Conservation (phyloP, 2,113 vertebrate species). For the Chamaetylas fuelleborni region DNA sequence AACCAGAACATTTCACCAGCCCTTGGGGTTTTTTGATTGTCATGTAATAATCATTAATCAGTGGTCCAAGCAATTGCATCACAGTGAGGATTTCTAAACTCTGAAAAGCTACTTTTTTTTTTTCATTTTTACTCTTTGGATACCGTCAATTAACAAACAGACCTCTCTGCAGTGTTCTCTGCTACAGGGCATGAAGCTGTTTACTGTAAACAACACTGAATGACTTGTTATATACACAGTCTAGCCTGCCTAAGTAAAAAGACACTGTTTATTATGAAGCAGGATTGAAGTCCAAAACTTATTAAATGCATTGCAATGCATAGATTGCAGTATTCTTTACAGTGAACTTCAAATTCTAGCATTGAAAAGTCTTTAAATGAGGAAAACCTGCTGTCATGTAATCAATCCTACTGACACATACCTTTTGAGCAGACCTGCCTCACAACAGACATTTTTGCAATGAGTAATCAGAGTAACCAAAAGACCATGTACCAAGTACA, state of each 20-base stretch:
- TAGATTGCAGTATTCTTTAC: background rate
- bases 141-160: background rate
- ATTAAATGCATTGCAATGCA: background rate
- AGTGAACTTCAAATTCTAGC: background rate
- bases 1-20: background rate
- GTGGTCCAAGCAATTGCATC: background rate
- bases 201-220: background rate
- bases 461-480: background rate
- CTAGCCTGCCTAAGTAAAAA: background rate
- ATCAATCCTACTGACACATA: background rate
- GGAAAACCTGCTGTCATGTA: background rate
- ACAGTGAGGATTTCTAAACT: background rate
- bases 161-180: background rate
- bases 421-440: background rate
- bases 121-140: background rate
- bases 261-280: background rate
- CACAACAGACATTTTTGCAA: background rate
- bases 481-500: fast-evolving
- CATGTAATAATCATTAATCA: background rate
- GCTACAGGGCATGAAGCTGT: background rate
- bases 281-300: conserved; percentile 6
- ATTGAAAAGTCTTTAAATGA: background rate
- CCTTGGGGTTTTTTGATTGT: background rate
- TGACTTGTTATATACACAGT: background rate
- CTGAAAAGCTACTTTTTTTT: background rate